Percentiles rank a stretch among this genome's conserved stretches.
These are phyloP conservation scores for Spheniscus humboldti DNA, from an alignment of 2,797 vertebrate species.

Conservation along the genomic window DNA sequence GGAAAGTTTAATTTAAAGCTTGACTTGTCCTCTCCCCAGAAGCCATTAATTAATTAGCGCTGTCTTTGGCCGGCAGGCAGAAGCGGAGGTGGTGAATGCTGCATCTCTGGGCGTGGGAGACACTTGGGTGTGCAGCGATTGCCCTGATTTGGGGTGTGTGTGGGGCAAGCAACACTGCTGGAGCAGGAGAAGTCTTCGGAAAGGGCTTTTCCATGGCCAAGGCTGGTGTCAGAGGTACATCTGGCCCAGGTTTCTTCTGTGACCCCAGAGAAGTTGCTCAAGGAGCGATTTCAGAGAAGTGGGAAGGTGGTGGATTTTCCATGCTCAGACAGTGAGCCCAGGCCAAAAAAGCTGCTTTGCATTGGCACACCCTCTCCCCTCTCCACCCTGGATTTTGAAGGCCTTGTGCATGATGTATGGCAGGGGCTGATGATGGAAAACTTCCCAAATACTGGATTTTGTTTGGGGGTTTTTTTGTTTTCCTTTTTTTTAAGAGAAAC, in stretches of 20 bases:
- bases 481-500: not conserved
- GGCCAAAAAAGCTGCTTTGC: not conserved
- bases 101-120: not conserved
- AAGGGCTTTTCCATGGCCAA: not conserved
- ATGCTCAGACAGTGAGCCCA: accelerated
- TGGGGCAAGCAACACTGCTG: not conserved
- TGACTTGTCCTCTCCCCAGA: not conserved
- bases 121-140: not conserved
- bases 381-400: not conserved
- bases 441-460: not conserved
- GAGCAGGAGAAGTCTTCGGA: not conserved
- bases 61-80: not conserved
- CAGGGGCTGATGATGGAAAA: not conserved
- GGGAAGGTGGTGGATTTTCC: not conserved
- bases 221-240: not conserved
- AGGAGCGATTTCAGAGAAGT: not conserved
- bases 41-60: not conserved
- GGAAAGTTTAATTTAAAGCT: conserved; percentile 20
- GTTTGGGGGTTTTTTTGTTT: not conserved
- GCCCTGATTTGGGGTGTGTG: accelerated
- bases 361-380: not conserved
- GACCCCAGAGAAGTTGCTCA: not conserved
- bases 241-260: not conserved
- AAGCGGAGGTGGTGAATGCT: accelerated
- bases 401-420: not conserved